phyloP scores from a whole-genome alignment of 2,797 vertebrate species.

The Botia almorhae region DNA sequence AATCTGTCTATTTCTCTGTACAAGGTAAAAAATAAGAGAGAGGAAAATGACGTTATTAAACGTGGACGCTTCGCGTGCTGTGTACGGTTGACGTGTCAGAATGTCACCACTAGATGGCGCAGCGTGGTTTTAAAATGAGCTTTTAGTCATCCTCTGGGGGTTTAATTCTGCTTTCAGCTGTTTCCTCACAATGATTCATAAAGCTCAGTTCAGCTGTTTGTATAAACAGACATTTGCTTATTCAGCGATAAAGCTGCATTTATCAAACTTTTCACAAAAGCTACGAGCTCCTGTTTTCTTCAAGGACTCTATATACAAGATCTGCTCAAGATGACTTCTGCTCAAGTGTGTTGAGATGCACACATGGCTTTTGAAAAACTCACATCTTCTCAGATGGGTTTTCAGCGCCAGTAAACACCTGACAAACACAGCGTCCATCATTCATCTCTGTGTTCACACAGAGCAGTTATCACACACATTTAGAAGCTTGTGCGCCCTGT shows the following conservation, averaged over 20 bases:
- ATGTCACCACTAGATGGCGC: too few relatives aligned
- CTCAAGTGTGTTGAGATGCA: slow-evolving; percentile 15
- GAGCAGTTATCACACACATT: not conserved
- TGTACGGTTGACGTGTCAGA: too few relatives aligned
- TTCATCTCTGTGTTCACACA: slow-evolving; percentile 25
- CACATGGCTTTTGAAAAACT: not conserved
- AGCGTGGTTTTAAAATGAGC: too few relatives aligned
- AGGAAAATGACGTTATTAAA: too few relatives aligned
- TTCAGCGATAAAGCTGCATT: not conserved
- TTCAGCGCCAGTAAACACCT: slow-evolving; percentile 23
- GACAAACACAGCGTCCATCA: slow-evolving; percentile 44
- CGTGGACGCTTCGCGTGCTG: too few relatives aligned
- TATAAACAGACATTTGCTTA: not conserved
- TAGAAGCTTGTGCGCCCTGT: slow-evolving; percentile 1
- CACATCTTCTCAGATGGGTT: slow-evolving; percentile 14
- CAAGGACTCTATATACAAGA: not conserved
- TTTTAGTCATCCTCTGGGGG: too few relatives aligned
- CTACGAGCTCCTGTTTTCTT: too few relatives aligned
- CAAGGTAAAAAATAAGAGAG: too few relatives aligned
- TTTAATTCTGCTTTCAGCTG: not conserved
- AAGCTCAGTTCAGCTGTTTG: not conserved
- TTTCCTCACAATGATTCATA: not conserved
- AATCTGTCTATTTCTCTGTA: too few relatives aligned
- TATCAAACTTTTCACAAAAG: too few relatives aligned
- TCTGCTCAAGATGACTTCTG: too few relatives aligned